Evolutionary conservation across 2,113 vertebrate genomes (phyloP), one percentile per base, ranked within the genome.

Genomic region (Trichomycterus rosablanca): DNA sequence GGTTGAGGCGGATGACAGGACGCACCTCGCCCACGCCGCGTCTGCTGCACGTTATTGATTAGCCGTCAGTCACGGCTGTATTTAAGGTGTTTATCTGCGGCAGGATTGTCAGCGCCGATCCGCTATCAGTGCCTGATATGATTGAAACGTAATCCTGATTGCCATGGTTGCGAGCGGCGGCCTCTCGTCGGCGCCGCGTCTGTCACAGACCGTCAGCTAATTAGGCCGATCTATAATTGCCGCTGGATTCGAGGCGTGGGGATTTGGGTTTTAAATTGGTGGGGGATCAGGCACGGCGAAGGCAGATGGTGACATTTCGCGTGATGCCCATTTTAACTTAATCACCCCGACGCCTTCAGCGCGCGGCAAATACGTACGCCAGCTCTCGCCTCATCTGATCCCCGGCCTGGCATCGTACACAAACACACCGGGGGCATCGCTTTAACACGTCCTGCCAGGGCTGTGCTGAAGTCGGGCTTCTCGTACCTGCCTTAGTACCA

Each of bases 221-320:
- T 75, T 78, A 66, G 61, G 44, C 40, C 37, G 53, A 73, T 73
- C 67, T 75, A 73, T 71, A 73, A 76, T 70, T 42, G 58, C 65
- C 18, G 45, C 59, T 66, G 56, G 71, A 66, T 69, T 69, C 66
- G 65, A 35, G 30, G 54, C 44, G 60, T 18, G 51, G 44, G 64
- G 46, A 53, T 49, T 42, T 43, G 42, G 15, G 34, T 68, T 70
- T 67, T 55, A 70, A 76, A 73, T 68, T 63, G 72, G 66, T 71
- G 66, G 57, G 61, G 71, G 68, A 68, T 74, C 62, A 66, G 63
- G 66, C 22, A 58, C 66, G 59, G 49, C 58, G 32, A 55, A n/a
- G 62, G 55, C 75, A 76, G 75, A 74, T 76, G 72, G 66, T 69
- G 72, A 68, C 59, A 76, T 74, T 70, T 74, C 56, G 65, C 54